Conservation (phyloP, 2,888 invertebrate genomes). For the Allophyes oxyacanthae region DNA sequence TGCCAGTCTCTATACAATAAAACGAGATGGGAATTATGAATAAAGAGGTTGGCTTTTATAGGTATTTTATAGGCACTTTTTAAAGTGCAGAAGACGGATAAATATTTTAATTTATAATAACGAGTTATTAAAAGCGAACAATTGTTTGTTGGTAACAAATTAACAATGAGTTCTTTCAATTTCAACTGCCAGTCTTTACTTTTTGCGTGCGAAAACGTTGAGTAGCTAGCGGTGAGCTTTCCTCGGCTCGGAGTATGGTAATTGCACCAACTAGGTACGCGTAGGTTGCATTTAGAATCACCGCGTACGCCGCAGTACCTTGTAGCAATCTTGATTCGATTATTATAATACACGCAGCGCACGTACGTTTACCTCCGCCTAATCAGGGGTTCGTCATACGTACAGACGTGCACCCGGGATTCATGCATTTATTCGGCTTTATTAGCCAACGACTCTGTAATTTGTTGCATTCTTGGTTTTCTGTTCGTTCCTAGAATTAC, state of each 20-base stretch:
- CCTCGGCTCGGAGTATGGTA: constrained; percentile 61
- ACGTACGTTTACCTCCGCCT: constrained; percentile 64
- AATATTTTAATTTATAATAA: constrained; percentile 7
- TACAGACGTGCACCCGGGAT: constrained; percentile 59
- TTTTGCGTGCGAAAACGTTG: constrained; percentile 76
- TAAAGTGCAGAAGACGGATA: no score
- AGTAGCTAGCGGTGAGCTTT: constrained; percentile 69
- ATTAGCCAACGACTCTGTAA: constrained; percentile 62
- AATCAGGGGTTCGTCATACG: constrained; percentile 71
- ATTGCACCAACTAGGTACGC: constrained; percentile 69
- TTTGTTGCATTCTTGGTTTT: constrained; percentile 54
- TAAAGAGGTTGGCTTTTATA: no score
- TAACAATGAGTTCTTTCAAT: constrained; percentile 14
- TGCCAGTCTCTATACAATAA: neutral
- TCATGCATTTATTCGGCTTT: constrained; percentile 70
- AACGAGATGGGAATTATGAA: neutral
- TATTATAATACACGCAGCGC: constrained; percentile 78
- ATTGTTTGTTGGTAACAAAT: constrained; percentile 17
- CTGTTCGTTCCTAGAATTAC: constrained; percentile 36
- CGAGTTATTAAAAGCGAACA: constrained; percentile 11
- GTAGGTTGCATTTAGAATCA: constrained; percentile 71
- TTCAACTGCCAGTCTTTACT: constrained; percentile 21
- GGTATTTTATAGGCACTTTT: no score
- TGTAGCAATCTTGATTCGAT: constrained; percentile 80
- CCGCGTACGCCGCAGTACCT: constrained; percentile 51